Percentiles rank a stretch among this genome's conserved stretches.
Conservation (phyloP, 2,888 invertebrate genomes). For the Drosophila testacea region DNA sequence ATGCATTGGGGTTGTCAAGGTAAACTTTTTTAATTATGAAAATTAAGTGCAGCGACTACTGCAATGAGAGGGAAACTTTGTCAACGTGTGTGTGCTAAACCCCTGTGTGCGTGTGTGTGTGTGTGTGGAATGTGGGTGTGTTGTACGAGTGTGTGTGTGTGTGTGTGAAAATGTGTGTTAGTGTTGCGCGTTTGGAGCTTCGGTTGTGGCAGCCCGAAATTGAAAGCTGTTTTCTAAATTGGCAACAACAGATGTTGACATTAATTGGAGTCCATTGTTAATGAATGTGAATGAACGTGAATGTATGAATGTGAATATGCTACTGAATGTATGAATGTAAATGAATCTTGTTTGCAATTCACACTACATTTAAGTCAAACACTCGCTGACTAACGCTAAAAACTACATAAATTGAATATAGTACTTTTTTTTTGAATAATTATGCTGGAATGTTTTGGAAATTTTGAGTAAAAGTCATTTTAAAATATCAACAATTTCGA, state of each 20-base stretch:
- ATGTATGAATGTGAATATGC: constrained; percentile 38
- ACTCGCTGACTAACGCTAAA: neutral
- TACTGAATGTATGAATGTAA: constrained; percentile 32
- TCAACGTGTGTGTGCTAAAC: constrained; percentile 33
- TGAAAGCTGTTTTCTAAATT: constrained; percentile 63
- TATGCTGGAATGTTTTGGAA: too few species aligned
- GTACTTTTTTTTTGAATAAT: too few species aligned
- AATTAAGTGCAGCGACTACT: constrained; percentile 74
- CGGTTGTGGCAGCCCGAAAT: constrained; percentile 39
- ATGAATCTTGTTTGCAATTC: constrained; percentile 15
- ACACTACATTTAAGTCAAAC: constrained; percentile 9
- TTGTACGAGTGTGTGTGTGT: constrained; percentile 8
- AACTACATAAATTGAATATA: neutral
- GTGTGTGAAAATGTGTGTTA: neutral
- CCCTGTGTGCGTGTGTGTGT: neutral
- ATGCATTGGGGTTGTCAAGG: constrained; percentile 61
- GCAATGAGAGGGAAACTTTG: constrained; percentile 61
- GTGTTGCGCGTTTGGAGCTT: constrained; percentile 7
- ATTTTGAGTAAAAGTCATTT: neutral
- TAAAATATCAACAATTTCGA: neutral
- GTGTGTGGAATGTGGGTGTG: neutral
- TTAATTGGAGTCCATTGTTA: constrained; percentile 59
- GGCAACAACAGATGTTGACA: constrained; percentile 64
- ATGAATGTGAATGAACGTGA: constrained; percentile 46
- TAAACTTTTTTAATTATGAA: constrained; percentile 80